These are phyloP conservation scores for Oreochromis niloticus DNA, from an alignment of 2,113 vertebrate genomes.

Conservation along the genomic window DNA sequence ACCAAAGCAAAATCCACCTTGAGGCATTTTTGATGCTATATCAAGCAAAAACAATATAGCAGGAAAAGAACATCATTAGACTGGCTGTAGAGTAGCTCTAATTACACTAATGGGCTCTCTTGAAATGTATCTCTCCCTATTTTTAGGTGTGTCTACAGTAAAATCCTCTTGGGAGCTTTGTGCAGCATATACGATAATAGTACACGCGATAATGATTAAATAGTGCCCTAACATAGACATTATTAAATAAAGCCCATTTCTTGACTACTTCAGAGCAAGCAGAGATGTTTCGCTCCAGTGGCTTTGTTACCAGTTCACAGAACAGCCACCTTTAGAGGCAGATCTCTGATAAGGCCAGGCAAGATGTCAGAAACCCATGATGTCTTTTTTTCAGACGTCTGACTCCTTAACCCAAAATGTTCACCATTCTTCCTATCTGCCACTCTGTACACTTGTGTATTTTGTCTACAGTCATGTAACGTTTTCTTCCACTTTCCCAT, in stretches of 20 bases:
- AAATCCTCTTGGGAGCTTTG: not conserved
- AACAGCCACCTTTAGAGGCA: not conserved
- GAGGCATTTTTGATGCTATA: not conserved
- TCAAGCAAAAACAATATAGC: not conserved
- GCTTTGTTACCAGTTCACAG: not conserved
- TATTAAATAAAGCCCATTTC: not conserved
- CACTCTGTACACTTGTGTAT: not conserved
- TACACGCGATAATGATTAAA: not conserved
- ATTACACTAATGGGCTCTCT: slow-evolving; percentile 23
- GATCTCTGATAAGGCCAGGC: not conserved
- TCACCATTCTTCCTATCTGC: not conserved
- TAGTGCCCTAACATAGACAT: not conserved
- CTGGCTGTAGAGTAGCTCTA: slow-evolving; percentile 4
- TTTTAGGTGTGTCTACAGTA: not conserved
- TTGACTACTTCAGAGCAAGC: not conserved
- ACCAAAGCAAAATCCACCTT: not conserved
- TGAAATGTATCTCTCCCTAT: slow-evolving; percentile 14
- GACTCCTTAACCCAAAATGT: not conserved
- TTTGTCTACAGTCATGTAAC: not conserved
- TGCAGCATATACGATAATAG: not conserved
- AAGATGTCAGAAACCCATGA: not conserved
- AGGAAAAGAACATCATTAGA: not conserved
- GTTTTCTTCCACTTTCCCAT: not conserved
- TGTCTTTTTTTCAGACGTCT: not conserved
- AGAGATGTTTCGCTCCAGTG: not conserved